These are phyloP conservation scores for Drosophila heteroneura DNA, from an alignment of 2,888 invertebrate genomes.

Conservation along the genomic window DNA sequence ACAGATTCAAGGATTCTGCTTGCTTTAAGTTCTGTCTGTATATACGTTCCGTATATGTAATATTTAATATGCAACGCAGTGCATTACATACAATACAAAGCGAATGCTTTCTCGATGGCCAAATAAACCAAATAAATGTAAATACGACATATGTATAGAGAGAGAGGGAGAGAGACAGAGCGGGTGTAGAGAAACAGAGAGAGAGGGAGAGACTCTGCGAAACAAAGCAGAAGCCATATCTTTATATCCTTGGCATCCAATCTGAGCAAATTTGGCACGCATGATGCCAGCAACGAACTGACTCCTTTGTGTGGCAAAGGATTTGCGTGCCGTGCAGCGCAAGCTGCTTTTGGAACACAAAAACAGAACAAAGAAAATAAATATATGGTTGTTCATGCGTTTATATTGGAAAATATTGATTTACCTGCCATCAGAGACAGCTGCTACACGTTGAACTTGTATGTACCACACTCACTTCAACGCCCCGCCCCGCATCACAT, in stretches of 20 bases:
- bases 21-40: constrained; percentile 27
- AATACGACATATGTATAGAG: constrained; percentile 21
- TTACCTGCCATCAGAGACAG: constrained; percentile 78
- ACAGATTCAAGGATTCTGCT: constrained; percentile 20
- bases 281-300: constrained; percentile 38
- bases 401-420: constrained; percentile 80
- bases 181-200: neutral
- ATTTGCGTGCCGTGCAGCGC: constrained; percentile 37
- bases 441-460: constrained; percentile 57
- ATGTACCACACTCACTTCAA: constrained; percentile 15
- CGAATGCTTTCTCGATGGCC: constrained; percentile 39
- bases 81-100: constrained; percentile 28
- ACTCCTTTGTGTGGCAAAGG: constrained; percentile 60
- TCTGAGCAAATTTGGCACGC: constrained; percentile 53
- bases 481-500: constrained; percentile 3
- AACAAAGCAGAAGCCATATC: constrained; percentile 48
- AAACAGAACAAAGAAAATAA: constrained; percentile 9
- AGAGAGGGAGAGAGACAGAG: neutral
- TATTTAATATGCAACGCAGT: constrained; percentile 21
- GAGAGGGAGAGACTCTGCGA: constrained; percentile 3
- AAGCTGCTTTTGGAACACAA: constrained; percentile 20
- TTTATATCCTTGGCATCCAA: constrained; percentile 25
- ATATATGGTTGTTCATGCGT: constrained; percentile 61
- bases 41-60: constrained; percentile 17
- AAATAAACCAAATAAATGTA: constrained; percentile 52